Evolutionary conservation across 2,888 invertebrate genomes (phyloP).

Genomic region (Eudemis profundana): DNA sequence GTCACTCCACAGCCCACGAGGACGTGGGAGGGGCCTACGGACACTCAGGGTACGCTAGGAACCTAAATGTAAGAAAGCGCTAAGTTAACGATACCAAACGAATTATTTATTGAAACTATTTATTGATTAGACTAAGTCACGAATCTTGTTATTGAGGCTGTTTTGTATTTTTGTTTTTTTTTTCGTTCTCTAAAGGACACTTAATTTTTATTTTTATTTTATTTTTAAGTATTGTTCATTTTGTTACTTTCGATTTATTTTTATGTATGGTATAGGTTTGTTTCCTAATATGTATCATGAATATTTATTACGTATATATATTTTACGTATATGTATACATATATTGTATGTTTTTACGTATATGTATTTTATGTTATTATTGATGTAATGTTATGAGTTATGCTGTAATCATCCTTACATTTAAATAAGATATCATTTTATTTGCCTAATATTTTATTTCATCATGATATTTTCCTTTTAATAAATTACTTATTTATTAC

Average conservation of each 20-base stretch:
- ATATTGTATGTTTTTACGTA: background rate
- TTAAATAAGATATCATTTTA: too few species aligned
- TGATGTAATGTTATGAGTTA: too few species aligned
- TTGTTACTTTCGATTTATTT: background rate
- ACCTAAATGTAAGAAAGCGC: constrained; percentile 66
- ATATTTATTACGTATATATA: background rate
- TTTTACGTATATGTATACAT: background rate
- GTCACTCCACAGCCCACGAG: constrained; percentile 86
- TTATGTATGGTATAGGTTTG: too few species aligned
- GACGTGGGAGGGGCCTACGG: constrained; percentile 82
- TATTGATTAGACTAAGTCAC: constrained; percentile 45
- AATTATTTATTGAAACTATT: constrained; percentile 42
- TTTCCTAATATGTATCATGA: background rate
- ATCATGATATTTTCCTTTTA: too few species aligned
- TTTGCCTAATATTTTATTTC: too few species aligned
- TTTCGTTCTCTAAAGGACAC: background rate
- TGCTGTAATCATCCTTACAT: too few species aligned
- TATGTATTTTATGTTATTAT: background rate
- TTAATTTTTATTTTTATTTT: constrained; percentile 10
- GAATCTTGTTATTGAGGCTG: constrained; percentile 28
- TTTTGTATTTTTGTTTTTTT: constrained; percentile 23
- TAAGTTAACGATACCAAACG: constrained; percentile 46
- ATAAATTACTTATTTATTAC: too few species aligned
- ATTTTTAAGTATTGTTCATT: constrained; percentile 29
- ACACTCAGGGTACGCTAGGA: constrained; percentile 83